Evolutionary conservation across 35 echinoderm and acorn worm species (phyloP), one percentile per base, ranked within the genome.

Genomic region (Stichopus chloronotus): DNA sequence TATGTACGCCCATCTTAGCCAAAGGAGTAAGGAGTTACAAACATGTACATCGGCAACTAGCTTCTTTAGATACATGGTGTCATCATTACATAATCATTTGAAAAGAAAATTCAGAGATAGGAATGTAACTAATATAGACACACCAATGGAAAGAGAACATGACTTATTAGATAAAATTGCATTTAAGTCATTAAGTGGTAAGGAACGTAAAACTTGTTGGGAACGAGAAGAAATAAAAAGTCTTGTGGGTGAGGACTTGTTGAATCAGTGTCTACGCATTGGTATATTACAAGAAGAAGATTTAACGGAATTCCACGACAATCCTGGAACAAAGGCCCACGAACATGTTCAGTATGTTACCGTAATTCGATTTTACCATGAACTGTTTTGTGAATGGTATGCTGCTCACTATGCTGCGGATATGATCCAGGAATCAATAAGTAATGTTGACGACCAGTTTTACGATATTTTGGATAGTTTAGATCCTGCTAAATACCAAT

Each of bases 11-110:
- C 82, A 85, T 12, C 17, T 85, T 17, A 85, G 55, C 16, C 82
- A 85, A 16, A 23, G 24, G 53, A 58, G 24, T n/a, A 23, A 20
- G 17, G 54, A 85, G 17, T 22, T 85, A 19, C n/a, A 56, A 14
- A 85, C 17, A 4, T 85, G 17, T 23, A 85, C 55, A 58, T 58
- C 82, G 6, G 82, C 24, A 6, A 85, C 82, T 22, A 85, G 52
- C 52, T 85, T 85, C 14, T 85, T 85, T 85, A 19, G 82, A 5
- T 59, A 85, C 24, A 85, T 85, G 53, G 82, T 85, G 5, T 16
- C 43, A 19, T 58, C 17, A 7, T 58, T 85, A 58, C 82, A 85
- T 25, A 2, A 7, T 20, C 82, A 85, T 85, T 21, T 74, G 13
- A 74, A 24, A n/a, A 56, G 57, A 9, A 85, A 25, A 20, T n/a